A percentile compares a stretch with the other conserved stretches of the same genome.
Evolutionary conservation across 2,797 vertebrate species (phyloP).

Genomic region (Clarias platycephalus): DNA sequence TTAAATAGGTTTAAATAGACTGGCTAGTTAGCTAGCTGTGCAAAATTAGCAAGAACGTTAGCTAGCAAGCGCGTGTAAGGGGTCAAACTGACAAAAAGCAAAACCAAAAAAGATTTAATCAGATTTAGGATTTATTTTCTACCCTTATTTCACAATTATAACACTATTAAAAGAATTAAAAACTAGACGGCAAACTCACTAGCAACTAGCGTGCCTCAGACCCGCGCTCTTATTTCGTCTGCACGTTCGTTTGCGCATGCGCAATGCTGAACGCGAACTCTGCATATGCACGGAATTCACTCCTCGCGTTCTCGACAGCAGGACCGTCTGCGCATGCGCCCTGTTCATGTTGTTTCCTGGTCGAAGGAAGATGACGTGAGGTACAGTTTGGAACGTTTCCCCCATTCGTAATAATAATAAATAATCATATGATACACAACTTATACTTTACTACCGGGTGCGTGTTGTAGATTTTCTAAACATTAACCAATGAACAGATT

Average conservation of each 20-base stretch:
- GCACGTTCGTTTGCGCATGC: background rate
- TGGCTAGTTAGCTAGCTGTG: background rate
- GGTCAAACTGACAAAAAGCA: background rate
- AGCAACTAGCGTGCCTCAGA: background rate
- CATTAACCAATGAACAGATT: background rate
- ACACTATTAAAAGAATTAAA: background rate
- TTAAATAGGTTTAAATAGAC: background rate
- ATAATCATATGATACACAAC: too few relatives aligned
- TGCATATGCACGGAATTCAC: background rate
- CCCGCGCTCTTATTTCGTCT: background rate
- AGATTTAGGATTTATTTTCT: background rate
- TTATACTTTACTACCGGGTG: background rate
- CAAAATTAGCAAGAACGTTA: background rate
- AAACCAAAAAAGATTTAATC: too few relatives aligned
- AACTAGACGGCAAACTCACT: background rate
- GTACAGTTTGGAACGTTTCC: background rate
- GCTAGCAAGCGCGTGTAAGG: background rate
- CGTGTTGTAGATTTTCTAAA: background rate
- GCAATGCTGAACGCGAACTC: background rate
- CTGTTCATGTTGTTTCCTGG: background rate
- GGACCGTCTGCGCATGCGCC: background rate
- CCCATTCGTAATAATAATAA: background rate
- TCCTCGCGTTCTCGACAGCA: background rate
- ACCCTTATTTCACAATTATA: background rate
- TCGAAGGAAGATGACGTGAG: constrained; percentile 8